A percentile compares a stretch with the other conserved stretches of the same genome.
phyloP scores from a whole-genome alignment of 2,888 invertebrate species.

The Plebejus argus region DNA sequence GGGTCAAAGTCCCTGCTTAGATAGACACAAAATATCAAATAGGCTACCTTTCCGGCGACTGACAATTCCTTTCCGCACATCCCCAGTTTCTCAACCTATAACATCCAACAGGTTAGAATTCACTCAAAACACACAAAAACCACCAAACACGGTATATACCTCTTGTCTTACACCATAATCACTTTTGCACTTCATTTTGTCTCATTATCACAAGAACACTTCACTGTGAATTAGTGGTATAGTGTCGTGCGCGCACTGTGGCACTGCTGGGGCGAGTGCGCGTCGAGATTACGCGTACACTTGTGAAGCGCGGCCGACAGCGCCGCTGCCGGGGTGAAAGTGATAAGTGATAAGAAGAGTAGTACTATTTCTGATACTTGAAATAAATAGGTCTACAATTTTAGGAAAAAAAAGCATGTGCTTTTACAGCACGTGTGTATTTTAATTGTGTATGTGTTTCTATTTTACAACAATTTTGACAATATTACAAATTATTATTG shows the following conservation, averaged over 20 bases:
- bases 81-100: constrained; percentile 46
- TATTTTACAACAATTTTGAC: background rate
- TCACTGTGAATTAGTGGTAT: background rate
- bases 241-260: constrained; percentile 2
- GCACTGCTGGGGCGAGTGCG: background rate
- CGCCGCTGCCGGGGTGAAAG: constrained; percentile 14
- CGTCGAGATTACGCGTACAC: constrained; percentile 9
- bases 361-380: no score
- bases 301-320: background rate
- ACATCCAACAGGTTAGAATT: constrained; percentile 36
- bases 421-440: no score
- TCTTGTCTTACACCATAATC: constrained; percentile 53
- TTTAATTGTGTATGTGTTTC: no score
- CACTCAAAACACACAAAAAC: constrained; percentile 31
- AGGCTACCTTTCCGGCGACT: constrained; percentile 60
- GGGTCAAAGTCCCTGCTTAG: background rate
- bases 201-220: constrained; percentile 23
- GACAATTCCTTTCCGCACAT: constrained; percentile 62
- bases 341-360: constrained; percentile 13
- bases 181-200: constrained; percentile 53
- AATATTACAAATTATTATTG: background rate
- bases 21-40: background rate
- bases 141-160: constrained; percentile 43
- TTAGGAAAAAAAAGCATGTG: no score
- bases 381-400: no score